Percentiles rank a stretch among this genome's conserved stretches.
Conservation (phyloP, 1,140 invertebrate genomes). For the Aphidius ervi region DNA sequence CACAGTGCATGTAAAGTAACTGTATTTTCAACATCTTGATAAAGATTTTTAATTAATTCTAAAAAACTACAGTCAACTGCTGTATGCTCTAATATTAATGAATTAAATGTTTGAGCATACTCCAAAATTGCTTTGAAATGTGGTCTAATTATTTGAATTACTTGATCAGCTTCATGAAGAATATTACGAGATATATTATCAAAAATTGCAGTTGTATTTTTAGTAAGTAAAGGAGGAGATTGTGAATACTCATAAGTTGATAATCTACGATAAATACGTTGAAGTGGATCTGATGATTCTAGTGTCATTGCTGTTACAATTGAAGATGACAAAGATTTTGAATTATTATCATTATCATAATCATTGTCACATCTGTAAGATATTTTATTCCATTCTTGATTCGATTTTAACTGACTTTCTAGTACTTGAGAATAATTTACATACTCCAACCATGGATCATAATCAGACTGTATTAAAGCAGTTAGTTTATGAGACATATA, state of each 20-base stretch:
- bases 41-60: constrained; percentile 64
- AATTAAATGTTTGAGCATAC: constrained; percentile 57
- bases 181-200: constrained; percentile 32
- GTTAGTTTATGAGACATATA: constrained; percentile 61
- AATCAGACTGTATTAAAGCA: constrained; percentile 54
- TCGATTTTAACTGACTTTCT: constrained; percentile 50
- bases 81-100: constrained; percentile 61
- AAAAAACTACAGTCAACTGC: constrained; percentile 65
- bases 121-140: constrained; percentile 58
- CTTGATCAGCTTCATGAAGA: constrained; percentile 39
- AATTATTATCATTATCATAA: constrained; percentile 23
- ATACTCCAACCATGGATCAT: constrained; percentile 66
- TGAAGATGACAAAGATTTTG: constrained; percentile 13
- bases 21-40: constrained; percentile 58
- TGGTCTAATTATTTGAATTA: constrained; percentile 47
- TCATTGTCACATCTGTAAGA: constrained; percentile 27
- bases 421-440: constrained; percentile 59
- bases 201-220: constrained; percentile 30
- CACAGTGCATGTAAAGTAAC: constrained; percentile 56
- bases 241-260: constrained; percentile 61
- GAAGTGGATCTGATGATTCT: constrained; percentile 46
- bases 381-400: constrained; percentile 50
- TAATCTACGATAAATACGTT: constrained; percentile 58
- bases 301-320: constrained; percentile 22
- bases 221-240: constrained; percentile 47